Conservation (phyloP, 2,888 invertebrate species). For the Drosophila subquinaria region DNA sequence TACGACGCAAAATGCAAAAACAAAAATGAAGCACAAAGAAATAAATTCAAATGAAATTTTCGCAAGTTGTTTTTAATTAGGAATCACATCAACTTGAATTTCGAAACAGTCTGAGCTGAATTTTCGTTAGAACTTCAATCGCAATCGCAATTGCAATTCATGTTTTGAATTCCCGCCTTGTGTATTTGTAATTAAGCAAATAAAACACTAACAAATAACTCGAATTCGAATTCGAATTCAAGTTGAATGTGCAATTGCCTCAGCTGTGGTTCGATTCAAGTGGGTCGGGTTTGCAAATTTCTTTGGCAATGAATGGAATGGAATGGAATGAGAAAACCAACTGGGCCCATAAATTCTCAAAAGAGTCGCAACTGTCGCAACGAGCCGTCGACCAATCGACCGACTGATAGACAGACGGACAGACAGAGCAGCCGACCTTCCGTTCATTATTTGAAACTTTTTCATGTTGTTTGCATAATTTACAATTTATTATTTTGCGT, state of each 20-base stretch:
- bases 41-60: constrained; percentile 63
- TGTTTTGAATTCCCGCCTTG: constrained; percentile 18
- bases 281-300: constrained; percentile 75
- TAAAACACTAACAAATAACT: constrained; percentile 40
- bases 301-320: constrained; percentile 57
- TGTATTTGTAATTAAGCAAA: constrained; percentile 46
- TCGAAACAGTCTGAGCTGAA: constrained; percentile 17
- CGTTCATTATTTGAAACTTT: constrained; percentile 71
- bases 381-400: constrained; percentile 1
- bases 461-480: constrained; percentile 78
- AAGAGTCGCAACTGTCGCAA: constrained; percentile 44
- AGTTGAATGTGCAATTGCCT: constrained; percentile 46
- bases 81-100: constrained; percentile 35
- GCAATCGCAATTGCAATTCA: constrained; percentile 42
- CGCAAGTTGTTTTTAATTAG: constrained; percentile 49
- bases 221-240: constrained; percentile 39
- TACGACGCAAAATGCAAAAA: constrained; percentile 38
- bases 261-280: constrained; percentile 50
- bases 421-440: constrained; percentile 54
- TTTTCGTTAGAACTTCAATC: constrained; percentile 53
- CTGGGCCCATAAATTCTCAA: constrained; percentile 57
- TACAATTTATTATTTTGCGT: constrained; percentile 79
- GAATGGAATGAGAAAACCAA: constrained; percentile 52
- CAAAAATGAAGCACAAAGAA: not conserved
- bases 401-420: not conserved